A percentile compares a stretch with the other conserved stretches of the same genome.
These are phyloP conservation scores for Acleris emargana DNA, from an alignment of 2,888 invertebrate species.

Conservation along the genomic window DNA sequence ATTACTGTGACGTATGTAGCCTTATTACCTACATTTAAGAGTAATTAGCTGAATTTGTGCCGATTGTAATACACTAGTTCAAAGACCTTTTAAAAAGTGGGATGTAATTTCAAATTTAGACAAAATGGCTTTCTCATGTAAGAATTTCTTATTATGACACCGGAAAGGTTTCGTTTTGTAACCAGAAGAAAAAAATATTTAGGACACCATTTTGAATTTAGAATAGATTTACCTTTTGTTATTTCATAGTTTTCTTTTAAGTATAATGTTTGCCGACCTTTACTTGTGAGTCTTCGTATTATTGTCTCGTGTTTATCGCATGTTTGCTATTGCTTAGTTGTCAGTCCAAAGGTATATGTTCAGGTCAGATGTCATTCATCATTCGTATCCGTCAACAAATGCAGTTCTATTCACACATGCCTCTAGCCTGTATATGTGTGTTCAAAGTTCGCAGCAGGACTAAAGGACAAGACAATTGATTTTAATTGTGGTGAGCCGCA, in stretches of 20 bases:
- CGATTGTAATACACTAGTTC: conserved; percentile 9
- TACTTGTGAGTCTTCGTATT: neutral
- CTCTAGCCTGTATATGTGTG: neutral
- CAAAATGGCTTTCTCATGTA: neutral
- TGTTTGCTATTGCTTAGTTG: conserved; percentile 12
- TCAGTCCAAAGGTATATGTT: conserved; percentile 22
- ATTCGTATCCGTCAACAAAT: conserved; percentile 13
- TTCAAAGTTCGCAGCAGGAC: conserved; percentile 44
- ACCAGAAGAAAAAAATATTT: no score
- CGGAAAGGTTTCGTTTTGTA: no score
- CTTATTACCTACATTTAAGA: conserved; percentile 15
- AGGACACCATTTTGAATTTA: no score
- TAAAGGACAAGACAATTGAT: conserved; percentile 57
- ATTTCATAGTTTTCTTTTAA: no score
- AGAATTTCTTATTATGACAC: neutral
- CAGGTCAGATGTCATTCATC: conserved; percentile 7
- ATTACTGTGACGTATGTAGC: conserved; percentile 8
- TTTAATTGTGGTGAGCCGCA: conserved; percentile 61
- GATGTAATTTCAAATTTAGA: neutral
- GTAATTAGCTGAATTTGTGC: conserved; percentile 17
- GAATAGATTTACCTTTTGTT: no score
- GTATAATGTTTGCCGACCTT: no score
- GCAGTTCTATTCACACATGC: neutral
- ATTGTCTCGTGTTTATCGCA: neutral
- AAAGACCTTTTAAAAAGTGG: neutral